Percentiles rank a stretch among this genome's conserved stretches.
Evolutionary conservation across 2,888 invertebrate species (phyloP).

Genomic region (Archips crataeganus): DNA sequence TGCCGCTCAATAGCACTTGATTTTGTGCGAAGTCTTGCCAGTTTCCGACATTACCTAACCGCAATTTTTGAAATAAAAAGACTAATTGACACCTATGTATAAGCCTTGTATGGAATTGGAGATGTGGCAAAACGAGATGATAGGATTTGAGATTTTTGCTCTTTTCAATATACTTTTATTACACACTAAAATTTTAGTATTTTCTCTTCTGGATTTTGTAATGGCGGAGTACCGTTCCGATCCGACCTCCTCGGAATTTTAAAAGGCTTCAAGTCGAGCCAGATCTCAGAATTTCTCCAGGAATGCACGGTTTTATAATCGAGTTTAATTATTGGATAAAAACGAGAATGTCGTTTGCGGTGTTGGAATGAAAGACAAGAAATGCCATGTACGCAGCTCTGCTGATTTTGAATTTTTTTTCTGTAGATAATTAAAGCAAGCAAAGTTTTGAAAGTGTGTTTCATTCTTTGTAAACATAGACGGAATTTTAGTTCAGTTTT

Average conservation of each 20-base stretch:
- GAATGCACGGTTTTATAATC: conserved; percentile 23
- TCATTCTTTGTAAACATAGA: not conserved
- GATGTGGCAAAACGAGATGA: not conserved
- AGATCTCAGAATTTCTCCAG: not conserved
- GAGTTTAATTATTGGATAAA: conserved; percentile 24
- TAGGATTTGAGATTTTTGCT: no score
- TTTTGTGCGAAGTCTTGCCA: no score
- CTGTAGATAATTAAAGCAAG: not conserved
- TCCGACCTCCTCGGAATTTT: conserved; percentile 12
- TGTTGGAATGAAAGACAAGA: conserved; percentile 8
- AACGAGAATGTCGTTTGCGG: conserved; percentile 13
- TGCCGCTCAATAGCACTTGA: no score
- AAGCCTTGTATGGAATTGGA: no score
- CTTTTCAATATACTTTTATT: not conserved
- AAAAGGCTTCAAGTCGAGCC: conserved; percentile 7
- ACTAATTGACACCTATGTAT: no score
- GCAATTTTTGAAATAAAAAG: no score
- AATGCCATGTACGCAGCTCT: not conserved
- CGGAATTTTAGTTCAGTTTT: not conserved
- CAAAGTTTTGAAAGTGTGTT: conserved; percentile 1
- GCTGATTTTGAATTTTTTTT: conserved; percentile 1
- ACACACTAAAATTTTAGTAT: not conserved
- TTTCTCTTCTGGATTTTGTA: not conserved
- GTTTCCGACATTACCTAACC: no score
- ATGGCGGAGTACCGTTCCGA: not conserved